Base-by-base conservation (phyloP, 2,797 vertebrate genomes). In the Mallotus villosus region DNA sequence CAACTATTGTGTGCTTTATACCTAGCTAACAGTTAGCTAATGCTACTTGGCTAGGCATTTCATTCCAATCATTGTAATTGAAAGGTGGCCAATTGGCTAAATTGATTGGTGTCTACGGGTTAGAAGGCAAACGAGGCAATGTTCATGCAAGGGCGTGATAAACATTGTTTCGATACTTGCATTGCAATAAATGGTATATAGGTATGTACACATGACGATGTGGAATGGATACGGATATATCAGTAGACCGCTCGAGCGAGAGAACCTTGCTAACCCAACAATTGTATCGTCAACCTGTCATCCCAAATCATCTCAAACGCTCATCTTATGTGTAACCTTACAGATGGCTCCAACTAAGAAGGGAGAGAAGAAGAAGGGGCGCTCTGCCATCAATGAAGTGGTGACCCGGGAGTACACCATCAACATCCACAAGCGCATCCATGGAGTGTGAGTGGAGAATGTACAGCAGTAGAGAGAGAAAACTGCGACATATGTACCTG, bases 321-420 rank as follows among this genome's bases (percentile, higher is more conserved):
- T n/a, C n/a, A n/a, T 2, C 21, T 66, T 24, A 8, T 70, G 3
- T 16, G 51, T 7, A 17, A n/a, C 61, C 22, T 34, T 57, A 0
- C 29, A 95, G 90, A 99, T 99, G 97, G 95, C 97, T 87, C 97
- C 97, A 2, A 97, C 95, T 1, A 99, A 99, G 94, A 99, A 98
- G 84, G 96, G 96, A 86, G 97, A 99, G 91, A 99, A 98, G 86
- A 98, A 98, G 87, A 99, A 98, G 89, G 97, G 97, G 5, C 96
- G 96, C 68, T 99, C 97, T 3, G 97, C 97, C 89, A 99, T 99
- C 89, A 99, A 99, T 49, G 95, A 96, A 81, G 98, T 99, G 63
- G 98, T 99, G 71, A 99, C 98, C 53, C 91, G 97, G 81, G 98
- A 99, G 76, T 99, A 99, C 84, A 99, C 97, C 74, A 97, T 99